Evolutionary conservation across 2,888 invertebrate species (phyloP).

Genomic region (Acanthosepion pharaonis): DNA sequence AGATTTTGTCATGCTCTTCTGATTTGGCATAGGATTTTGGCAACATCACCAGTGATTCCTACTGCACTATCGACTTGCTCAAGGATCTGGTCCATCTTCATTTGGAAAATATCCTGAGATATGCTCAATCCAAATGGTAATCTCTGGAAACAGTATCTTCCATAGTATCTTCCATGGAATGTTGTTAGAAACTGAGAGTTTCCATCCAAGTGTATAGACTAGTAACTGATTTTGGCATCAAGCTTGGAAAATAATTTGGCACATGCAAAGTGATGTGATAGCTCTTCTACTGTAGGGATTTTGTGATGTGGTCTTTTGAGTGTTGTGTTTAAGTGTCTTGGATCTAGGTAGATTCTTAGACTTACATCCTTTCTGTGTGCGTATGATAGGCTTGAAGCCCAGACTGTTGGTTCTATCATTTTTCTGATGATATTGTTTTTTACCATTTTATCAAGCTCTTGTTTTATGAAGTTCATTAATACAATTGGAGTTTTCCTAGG

Average conservation of each 20-base stretch:
- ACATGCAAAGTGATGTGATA: too few relatives aligned
- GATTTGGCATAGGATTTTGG: not conserved
- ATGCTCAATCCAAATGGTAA: not conserved
- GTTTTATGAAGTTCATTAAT: not conserved
- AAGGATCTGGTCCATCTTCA: conserved; percentile 48
- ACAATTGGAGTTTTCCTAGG: too few relatives aligned
- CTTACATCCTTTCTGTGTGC: not conserved
- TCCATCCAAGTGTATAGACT: not conserved
- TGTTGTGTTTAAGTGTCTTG: not conserved
- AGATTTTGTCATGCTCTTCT: not conserved
- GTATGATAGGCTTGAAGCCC: not conserved
- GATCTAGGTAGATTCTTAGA: not conserved
- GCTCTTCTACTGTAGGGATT: not conserved
- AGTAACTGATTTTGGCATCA: not conserved
- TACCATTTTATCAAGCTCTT: not conserved
- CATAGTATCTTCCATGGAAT: not conserved
- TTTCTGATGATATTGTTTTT: not conserved
- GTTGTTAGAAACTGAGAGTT: conserved; percentile 50
- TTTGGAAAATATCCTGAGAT: not conserved
- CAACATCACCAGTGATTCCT: not conserved
- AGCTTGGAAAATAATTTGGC: not conserved
- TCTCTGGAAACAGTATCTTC: not conserved
- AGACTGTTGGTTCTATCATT: not conserved
- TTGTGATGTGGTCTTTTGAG: too few relatives aligned
- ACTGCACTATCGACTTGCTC: not conserved